Evolutionary conservation across 2,888 invertebrate genomes (phyloP).

Genomic region (Parnassius mnemosyne): DNA sequence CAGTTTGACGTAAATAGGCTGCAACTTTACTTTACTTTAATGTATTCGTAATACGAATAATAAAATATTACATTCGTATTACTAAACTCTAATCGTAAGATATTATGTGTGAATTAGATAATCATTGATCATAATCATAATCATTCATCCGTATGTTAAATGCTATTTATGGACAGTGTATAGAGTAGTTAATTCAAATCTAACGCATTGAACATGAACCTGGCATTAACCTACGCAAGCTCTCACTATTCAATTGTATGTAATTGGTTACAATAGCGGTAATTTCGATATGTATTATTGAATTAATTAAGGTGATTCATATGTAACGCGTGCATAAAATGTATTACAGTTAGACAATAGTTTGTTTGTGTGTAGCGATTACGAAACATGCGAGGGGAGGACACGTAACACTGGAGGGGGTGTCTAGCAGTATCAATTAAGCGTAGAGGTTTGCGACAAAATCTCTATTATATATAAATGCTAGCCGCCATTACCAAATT

Average conservation of each 20-base stretch:
- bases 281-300: slow-evolving; percentile 17
- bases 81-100: slow-evolving; percentile 2
- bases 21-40: too few species aligned
- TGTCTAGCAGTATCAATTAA: too few species aligned
- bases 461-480: too few species aligned
- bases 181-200: slow-evolving; percentile 18
- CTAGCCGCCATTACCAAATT: too few species aligned
- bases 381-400: too few species aligned
- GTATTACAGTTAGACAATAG: slow-evolving; percentile 1
- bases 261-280: slow-evolving; percentile 20
- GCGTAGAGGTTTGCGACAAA: too few species aligned
- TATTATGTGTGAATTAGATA: neutral
- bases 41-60: too few species aligned
- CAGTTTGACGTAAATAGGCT: too few species aligned
- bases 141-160: slow-evolving; percentile 24
- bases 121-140: too few species aligned
- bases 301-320: slow-evolving; percentile 16
- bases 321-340: neutral
- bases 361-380: too few species aligned
- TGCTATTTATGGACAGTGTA: slow-evolving; percentile 14
- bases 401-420: too few species aligned
- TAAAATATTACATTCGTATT: too few species aligned
- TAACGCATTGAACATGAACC: slow-evolving; percentile 1
- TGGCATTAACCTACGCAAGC: slow-evolving; percentile 20
- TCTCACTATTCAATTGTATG: slow-evolving; percentile 20